Base-by-base conservation (phyloP, 2,888 invertebrate genomes). In the Ophion slaviceki region DNA sequence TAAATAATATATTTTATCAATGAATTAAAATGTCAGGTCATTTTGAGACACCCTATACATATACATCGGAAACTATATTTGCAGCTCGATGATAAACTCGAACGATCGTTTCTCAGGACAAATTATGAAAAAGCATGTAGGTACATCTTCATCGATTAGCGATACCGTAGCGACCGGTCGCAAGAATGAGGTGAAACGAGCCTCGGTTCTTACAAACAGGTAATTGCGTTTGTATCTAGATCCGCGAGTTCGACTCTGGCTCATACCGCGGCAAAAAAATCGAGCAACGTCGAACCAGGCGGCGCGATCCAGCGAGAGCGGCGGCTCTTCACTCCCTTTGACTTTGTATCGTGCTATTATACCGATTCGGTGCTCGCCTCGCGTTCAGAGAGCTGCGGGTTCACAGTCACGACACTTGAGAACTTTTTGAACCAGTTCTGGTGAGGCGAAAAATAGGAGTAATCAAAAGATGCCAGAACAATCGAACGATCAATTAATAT, bases 101-200 rank as follows among this genome's bases (percentile, higher is more conserved):
- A 61, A 32, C 70, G 64, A 75, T 59, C 75, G 47, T 81, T 82
- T 82, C 78, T 47, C 77, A 70, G 80, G 80, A 85, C 83, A 78
- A 86, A 86, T 87, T 86, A 86, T 83, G 87, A 90, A 90, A 89
- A 88, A 86, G 72, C 84, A 85, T 88, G 90, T 88, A 87, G 64
- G 87, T 88, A 89, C 89, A 89, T 90, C 89, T 89, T 89, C 86
- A 88, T 90, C 87, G 89, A 90, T 90, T 89, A 90, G 88, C 88
- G 83, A 89, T 88, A 87, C 89, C 82, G 87, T 40, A 74, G 81
- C 85, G 88, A 89, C 89, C 88, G 88, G 88, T 90, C 85, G 88
- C 89, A 88, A 88, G 80, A 85, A 88, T 84, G 87, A 89, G 81
- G 87, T 87, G 89, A 87, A 89, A 89, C 87, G 86, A 91, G 89